Conservation (phyloP, 1,140 invertebrate species). For the Scaptomyza pallida region DNA sequence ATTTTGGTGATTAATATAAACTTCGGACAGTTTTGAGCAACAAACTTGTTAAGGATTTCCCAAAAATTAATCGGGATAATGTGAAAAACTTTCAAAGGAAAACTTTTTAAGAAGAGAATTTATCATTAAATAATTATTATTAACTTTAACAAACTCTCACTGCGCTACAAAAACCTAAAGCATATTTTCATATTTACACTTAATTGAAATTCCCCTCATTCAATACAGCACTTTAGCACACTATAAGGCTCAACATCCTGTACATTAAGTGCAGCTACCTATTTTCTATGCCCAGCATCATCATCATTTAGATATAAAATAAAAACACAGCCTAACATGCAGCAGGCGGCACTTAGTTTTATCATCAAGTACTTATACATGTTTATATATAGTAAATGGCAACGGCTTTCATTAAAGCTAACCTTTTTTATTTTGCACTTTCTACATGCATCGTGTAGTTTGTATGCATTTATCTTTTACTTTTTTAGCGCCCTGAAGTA, state of each 20-base stretch:
- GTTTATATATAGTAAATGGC: conserved; percentile 50
- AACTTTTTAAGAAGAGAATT: too few relatives aligned
- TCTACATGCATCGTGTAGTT: not conserved
- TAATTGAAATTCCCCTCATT: not conserved
- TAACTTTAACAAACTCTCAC: too few relatives aligned
- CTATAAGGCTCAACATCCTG: not conserved
- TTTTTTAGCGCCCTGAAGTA: conserved; percentile 57
- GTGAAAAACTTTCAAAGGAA: too few relatives aligned
- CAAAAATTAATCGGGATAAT: too few relatives aligned
- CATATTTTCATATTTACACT: too few relatives aligned
- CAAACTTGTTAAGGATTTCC: too few relatives aligned
- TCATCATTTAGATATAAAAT: conserved; percentile 20
- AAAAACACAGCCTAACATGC: conserved; percentile 48
- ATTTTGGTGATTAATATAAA: too few relatives aligned
- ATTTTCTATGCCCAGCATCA: conserved; percentile 2
- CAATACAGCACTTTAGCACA: conserved; percentile 3
- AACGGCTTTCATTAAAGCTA: conserved; percentile 65
- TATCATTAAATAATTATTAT: too few relatives aligned
- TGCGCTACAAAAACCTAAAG: too few relatives aligned
- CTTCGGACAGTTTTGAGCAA: too few relatives aligned
- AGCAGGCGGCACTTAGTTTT: conserved; percentile 57
- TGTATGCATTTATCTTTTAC: conserved; percentile 29
- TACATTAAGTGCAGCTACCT: conserved; percentile 8
- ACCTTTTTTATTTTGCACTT: conserved; percentile 10
- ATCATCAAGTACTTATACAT: conserved; percentile 60